Evolutionary conservation across 2,888 invertebrate genomes (phyloP).

Genomic region (Calameuta idolon): DNA sequence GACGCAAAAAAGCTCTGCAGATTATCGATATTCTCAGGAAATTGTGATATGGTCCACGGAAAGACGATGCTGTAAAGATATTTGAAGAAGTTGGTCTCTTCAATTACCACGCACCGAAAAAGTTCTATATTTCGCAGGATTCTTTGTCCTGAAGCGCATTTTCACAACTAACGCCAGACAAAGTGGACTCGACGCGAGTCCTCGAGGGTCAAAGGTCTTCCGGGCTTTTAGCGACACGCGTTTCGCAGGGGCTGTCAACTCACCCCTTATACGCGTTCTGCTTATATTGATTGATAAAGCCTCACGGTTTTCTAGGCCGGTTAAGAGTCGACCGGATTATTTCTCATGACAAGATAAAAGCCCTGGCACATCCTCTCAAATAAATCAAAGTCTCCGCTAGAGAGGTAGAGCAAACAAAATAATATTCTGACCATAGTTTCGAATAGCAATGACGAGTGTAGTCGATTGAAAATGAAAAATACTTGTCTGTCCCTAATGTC

Average conservation of each 20-base stretch:
- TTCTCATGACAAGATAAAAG: neutral
- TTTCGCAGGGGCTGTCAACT: constrained; percentile 6
- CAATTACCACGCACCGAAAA: neutral
- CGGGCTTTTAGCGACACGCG: constrained; percentile 20
- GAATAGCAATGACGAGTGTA: neutral
- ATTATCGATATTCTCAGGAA: neutral
- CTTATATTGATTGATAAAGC: neutral
- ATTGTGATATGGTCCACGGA: neutral
- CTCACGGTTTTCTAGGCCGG: neutral
- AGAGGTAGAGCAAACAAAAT: neutral
- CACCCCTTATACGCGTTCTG: constrained; percentile 17
- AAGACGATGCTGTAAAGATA: neutral
- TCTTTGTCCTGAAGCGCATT: neutral
- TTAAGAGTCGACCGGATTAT: neutral
- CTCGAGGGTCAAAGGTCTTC: constrained; percentile 23
- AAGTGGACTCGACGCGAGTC: constrained; percentile 17
- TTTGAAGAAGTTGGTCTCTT: neutral
- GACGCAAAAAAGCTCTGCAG: neutral
- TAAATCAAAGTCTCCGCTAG: neutral
- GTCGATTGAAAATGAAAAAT: neutral
- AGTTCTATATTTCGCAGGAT: neutral
- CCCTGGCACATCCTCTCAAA: neutral
- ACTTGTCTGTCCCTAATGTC: neutral
- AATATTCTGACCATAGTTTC: neutral
- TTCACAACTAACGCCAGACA: neutral